Evolutionary conservation across 2,797 vertebrate species (phyloP).

Genomic region (Lepus oiostolus): DNA sequence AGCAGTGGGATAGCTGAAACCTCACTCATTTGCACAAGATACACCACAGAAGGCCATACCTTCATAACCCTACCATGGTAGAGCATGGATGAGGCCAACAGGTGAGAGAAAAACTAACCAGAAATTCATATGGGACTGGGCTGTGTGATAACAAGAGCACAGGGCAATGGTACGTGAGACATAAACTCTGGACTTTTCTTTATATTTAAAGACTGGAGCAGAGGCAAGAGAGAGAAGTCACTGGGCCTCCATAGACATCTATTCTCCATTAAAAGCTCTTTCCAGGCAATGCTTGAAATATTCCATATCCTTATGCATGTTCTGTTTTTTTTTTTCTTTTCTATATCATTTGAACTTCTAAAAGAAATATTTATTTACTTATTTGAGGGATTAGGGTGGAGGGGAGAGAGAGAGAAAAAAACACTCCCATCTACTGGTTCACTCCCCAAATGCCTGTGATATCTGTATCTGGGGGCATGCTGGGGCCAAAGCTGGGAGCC

Average conservation of each 20-base stretch:
- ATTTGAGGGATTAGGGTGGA: too few relatives aligned
- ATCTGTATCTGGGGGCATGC: too few relatives aligned
- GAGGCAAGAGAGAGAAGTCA: neutral
- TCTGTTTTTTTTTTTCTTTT: constrained; percentile 25
- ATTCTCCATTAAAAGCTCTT: neutral
- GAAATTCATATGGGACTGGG: neutral
- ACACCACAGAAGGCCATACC: neutral
- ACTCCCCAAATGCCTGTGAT: too few relatives aligned
- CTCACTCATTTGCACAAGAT: neutral
- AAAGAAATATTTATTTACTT: too few relatives aligned
- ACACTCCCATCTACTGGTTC: too few relatives aligned
- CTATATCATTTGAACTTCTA: neutral
- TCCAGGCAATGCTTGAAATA: neutral
- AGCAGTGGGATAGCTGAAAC: neutral
- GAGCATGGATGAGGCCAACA: neutral
- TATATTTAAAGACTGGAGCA: neutral
- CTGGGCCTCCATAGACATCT: neutral
- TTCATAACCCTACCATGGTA: neutral
- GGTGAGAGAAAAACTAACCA: neutral
- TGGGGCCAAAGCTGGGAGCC: too few relatives aligned
- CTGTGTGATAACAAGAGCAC: neutral
- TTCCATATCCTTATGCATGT: neutral
- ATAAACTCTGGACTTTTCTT: neutral
- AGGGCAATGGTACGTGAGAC: neutral
- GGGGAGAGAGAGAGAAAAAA: too few relatives aligned